Evolutionary conservation across 2,888 invertebrate genomes (phyloP).

Genomic region (Melanostoma scalare): DNA sequence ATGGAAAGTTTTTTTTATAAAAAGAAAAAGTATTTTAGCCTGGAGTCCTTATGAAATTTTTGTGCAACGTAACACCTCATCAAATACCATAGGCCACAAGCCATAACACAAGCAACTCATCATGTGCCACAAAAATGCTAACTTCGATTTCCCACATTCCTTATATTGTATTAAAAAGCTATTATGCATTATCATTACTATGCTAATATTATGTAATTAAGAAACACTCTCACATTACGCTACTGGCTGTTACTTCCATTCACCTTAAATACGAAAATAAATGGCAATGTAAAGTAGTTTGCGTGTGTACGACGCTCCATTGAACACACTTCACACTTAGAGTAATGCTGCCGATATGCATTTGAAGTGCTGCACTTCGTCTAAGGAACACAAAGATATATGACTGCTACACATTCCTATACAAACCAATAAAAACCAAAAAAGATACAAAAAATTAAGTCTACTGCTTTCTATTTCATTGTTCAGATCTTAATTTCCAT

Average conservation of each 20-base stretch:
- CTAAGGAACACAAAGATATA: slow-evolving; percentile 5
- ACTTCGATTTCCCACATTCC: slow-evolving; percentile 39
- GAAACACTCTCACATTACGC: slow-evolving; percentile 56
- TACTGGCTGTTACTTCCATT: slow-evolving; percentile 36
- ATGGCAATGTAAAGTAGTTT: slow-evolving; percentile 56
- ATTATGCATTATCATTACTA: slow-evolving; percentile 56
- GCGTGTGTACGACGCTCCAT: slow-evolving; percentile 64
- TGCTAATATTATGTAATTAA: slow-evolving; percentile 60
- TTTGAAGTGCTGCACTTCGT: slow-evolving; percentile 18
- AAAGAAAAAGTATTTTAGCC: no score
- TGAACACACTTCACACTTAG: slow-evolving; percentile 47
- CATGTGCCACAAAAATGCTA: slow-evolving; percentile 5
- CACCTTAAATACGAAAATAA: slow-evolving; percentile 53
- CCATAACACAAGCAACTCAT: background rate
- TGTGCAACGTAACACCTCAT: slow-evolving; percentile 1
- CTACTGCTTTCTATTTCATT: slow-evolving; percentile 47
- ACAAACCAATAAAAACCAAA: slow-evolving; percentile 18
- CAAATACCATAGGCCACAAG: slow-evolving; percentile 17
- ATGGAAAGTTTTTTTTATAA: no score
- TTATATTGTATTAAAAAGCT: slow-evolving; percentile 29
- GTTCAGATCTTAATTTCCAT: slow-evolving; percentile 38
- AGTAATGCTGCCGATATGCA: background rate
- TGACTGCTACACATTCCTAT: slow-evolving; percentile 32
- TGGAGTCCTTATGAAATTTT: no score
- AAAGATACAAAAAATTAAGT: slow-evolving; percentile 33